Evolutionary conservation across 2,113 vertebrate species (phyloP), one percentile per base, ranked within the genome.

Genomic region (Engystomops pustulosus): DNA sequence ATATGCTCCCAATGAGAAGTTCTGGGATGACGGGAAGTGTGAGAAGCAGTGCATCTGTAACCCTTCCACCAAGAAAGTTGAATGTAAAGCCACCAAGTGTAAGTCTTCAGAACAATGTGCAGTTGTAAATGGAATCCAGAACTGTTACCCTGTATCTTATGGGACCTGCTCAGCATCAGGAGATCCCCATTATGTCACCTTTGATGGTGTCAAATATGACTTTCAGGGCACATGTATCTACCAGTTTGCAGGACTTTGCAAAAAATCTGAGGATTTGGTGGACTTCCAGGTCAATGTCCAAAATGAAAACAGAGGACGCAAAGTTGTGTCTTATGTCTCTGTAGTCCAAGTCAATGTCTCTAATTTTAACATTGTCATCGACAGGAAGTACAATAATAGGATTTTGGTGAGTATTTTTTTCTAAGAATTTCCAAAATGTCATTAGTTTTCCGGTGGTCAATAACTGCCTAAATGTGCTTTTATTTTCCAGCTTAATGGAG

Each of bases 201-300:
- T 94, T 87, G 93, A 94, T 85, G 87, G 89, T 3, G 82, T 3
- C 30, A 88, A 0, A 49, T 94, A 90, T 58, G 2, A 92, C 83
- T 93, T 93, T 78, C 89, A 89, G 87, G 93, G 92, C 23, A 94
- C 91, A 3, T 93, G 93, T 72, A 90, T 93, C 68, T 94, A 93
- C 88, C 89, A 91, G 60, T 85, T 94, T 38, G 89, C 71, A 72
- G 88, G 82, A n/a, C n/a, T 85, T 32, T 85, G 83, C 74, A 77
- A 87, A 49, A 89, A 89, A 6, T 25, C 89, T 47, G 76, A 85
- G 6, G 88, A 86, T 2, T 79, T 94, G n/a, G 88, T 86, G 17
- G 88, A 89, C 10, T 93, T 94, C 87, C 87, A 92, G 77, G 85
- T 94, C 23, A 83, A 87, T 60, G 91, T 93, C n/a, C 91, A 92